Evolutionary conservation across 2,888 invertebrate species (phyloP).

Genomic region (Kuschelorhynchus macadamiae): DNA sequence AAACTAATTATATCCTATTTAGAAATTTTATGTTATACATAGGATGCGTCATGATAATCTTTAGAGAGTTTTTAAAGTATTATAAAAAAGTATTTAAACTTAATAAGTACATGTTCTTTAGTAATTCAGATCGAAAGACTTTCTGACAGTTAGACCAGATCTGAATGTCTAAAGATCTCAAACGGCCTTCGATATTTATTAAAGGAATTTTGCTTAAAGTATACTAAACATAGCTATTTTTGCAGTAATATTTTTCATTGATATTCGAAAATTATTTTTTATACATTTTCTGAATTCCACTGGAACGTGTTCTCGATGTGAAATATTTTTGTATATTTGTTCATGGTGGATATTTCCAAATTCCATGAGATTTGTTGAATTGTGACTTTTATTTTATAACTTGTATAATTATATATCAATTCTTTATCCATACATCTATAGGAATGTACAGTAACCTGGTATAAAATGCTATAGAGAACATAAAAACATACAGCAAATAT

Average conservation of each 20-base stretch:
- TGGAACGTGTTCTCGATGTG: constrained; percentile 70
- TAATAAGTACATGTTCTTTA: constrained; percentile 21
- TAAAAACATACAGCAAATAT: too few relatives aligned
- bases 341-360: constrained; percentile 53
- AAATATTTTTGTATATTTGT: constrained; percentile 63
- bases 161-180: constrained; percentile 59
- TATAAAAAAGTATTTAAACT: constrained; percentile 51
- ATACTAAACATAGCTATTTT: constrained; percentile 65
- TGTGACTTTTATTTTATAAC: constrained; percentile 21
- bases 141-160: constrained; percentile 48
- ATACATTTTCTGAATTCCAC: constrained; percentile 68
- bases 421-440: too few relatives aligned
- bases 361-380: constrained; percentile 26
- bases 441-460: too few relatives aligned
- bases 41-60: constrained; percentile 72
- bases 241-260: constrained; percentile 62
- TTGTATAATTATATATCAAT: too few relatives aligned
- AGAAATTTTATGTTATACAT: background rate
- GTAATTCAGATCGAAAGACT: constrained; percentile 17
- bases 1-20: too few relatives aligned
- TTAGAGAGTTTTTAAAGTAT: constrained; percentile 57
- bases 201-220: constrained; percentile 64
- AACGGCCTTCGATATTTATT: constrained; percentile 61
- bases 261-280: constrained; percentile 60
- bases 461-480: too few relatives aligned